Conservation (phyloP, 2,888 invertebrate genomes). For the Trichopria drosophilae region DNA sequence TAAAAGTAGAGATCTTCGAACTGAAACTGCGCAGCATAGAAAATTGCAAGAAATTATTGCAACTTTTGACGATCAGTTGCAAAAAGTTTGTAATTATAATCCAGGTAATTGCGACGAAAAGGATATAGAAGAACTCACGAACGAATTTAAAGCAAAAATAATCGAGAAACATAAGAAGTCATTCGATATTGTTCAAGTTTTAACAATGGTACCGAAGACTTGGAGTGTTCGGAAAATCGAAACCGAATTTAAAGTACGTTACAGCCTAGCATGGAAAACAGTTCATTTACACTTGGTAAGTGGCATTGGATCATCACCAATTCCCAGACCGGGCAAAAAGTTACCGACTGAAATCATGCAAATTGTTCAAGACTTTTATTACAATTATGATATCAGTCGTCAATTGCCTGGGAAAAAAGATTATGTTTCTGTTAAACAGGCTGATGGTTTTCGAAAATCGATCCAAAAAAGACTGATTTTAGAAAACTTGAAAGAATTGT, state of each 20-base stretch:
- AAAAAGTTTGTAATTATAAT: no score
- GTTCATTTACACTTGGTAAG: background rate
- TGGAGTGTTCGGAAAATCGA: background rate
- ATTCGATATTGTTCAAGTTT: background rate
- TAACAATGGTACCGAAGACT: constrained; percentile 2
- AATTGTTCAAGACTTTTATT: constrained; percentile 3
- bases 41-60: no score
- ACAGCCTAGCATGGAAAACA: background rate
- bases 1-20: no score
- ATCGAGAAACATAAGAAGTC: background rate
- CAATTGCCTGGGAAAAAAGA: constrained; percentile 7
- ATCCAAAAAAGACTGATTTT: no score
- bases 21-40: no score
- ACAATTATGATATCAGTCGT: background rate
- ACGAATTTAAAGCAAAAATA: background rate
- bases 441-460: no score
- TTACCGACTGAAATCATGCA: background rate
- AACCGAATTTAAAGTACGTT: constrained; percentile 5
- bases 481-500: no score
- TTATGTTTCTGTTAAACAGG: constrained; percentile 1
- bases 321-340: constrained; percentile 1
- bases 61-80: no score
- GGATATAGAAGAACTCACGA: background rate
- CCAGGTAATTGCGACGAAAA: no score
- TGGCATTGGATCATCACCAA: constrained; percentile 4